Evolutionary conservation across 2,113 vertebrate species (phyloP), one percentile per base, ranked within the genome.

Genomic region (Orycteropus afer): DNA sequence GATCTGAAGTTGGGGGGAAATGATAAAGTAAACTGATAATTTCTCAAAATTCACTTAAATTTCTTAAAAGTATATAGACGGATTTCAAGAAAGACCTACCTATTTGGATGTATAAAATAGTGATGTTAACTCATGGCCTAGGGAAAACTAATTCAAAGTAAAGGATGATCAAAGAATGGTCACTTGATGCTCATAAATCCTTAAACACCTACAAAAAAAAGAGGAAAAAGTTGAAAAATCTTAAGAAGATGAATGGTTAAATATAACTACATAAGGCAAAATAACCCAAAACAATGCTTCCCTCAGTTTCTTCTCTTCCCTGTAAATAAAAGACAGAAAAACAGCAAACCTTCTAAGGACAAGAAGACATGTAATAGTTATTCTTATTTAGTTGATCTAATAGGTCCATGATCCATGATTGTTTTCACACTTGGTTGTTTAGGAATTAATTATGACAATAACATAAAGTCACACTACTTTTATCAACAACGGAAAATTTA

Each of bases 101-200:
- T 94, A 96, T 97, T 89, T 96, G 76, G 77, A 96, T 95, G 93
- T 96, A 86, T 86, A 90, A 93, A 92, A 97, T 96, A 89, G n/a
- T 90, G 84, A 86, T 96, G 89, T 95, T 98, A 96, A 97, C 82
- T 97, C 57, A 73, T 83, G 95, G 85, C 25, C 47, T 86, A 96
- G 79, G 86, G 87, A 98, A 97, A 98, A 67, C 83, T 88, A 92
- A 86, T 83, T 95, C 92, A 95, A 96, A 97, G 42, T 23, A 77
- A 93, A 94, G 49, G 40, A 76, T 47, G 89, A 88, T 79, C 81
- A 85, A 3, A 90, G 49, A 76, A 86, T 37, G 85, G 69, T 91
- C 40, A 82, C 73, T 74, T 87, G 67, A 15, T n/a, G n/a, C 7
- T 91, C 89, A 91, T 37, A 93, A 47, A 77, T 69, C 11, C 0